Evolutionary conservation across 2,888 invertebrate species (phyloP).

Genomic region (Epistrophella euchroma): DNA sequence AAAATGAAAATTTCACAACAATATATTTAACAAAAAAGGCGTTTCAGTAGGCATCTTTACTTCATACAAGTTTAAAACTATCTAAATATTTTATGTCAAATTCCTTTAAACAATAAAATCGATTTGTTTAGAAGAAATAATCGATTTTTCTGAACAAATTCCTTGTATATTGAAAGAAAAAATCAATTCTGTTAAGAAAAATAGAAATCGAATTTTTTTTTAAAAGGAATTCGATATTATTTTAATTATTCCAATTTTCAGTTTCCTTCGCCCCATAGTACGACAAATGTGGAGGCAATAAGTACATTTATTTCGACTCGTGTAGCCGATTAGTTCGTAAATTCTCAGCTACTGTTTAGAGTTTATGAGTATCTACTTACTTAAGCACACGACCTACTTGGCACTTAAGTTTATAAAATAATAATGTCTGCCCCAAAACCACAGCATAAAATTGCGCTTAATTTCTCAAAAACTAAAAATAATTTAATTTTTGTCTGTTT

Average conservation of each 20-base stretch:
- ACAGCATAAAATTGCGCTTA: constrained; percentile 23
- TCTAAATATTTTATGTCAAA: neutral
- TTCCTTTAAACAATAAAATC: too few relatives aligned
- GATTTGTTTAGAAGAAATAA: too few relatives aligned
- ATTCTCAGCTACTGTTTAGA: constrained; percentile 55
- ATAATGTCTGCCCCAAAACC: constrained; percentile 44
- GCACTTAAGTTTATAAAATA: constrained; percentile 5
- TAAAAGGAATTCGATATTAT: too few relatives aligned
- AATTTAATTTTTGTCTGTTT: constrained; percentile 43
- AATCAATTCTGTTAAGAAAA: too few relatives aligned
- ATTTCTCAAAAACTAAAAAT: constrained; percentile 23
- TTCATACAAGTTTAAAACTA: neutral
- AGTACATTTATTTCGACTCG: constrained; percentile 57
- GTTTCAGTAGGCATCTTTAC: neutral
- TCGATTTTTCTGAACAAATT: too few relatives aligned
- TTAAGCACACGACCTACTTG: constrained; percentile 52
- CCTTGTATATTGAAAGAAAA: too few relatives aligned
- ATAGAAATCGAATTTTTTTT: too few relatives aligned
- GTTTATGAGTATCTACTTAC: constrained; percentile 56
- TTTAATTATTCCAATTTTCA: neutral
- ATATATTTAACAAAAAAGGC: neutral
- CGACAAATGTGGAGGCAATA: neutral
- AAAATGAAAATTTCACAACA: too few relatives aligned
- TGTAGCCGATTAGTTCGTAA: constrained; percentile 62
- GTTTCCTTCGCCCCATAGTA: neutral